Percentiles rank a stretch among this genome's conserved stretches.
These are phyloP conservation scores for roundworm (Caenorhabditis elegans) DNA, from an alignment of 1,140 invertebrate species.

Conservation along the genomic window DNA sequence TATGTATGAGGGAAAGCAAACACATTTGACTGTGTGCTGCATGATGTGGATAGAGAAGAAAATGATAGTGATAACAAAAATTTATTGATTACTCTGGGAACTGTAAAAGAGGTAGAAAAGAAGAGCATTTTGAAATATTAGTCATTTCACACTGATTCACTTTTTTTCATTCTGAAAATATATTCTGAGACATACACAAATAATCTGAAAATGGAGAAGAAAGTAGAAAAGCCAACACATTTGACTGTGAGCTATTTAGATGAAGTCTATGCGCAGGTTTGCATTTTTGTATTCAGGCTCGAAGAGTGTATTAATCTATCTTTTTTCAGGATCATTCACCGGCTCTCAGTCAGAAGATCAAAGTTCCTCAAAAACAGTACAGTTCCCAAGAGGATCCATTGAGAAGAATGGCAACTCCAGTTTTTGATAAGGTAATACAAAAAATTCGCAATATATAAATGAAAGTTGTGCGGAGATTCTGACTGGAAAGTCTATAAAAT, in stretches of 20 bases:
- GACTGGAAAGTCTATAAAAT: neutral
- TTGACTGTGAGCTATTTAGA: neutral
- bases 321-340: constrained; percentile 46
- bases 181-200: neutral
- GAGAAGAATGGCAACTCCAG: constrained; percentile 41
- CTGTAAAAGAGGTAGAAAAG: neutral
- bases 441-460: neutral
- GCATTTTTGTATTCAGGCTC: neutral
- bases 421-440: constrained; percentile 44
- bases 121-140: constrained; percentile 7
- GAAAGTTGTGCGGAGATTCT: neutral
- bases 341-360: constrained; percentile 45
- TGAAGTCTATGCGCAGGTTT: neutral
- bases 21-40: neutral
- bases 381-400: constrained; percentile 41
- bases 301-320: neutral
- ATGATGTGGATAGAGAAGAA: constrained; percentile 17
- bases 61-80: constrained; percentile 6
- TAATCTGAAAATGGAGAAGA: neutral
- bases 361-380: constrained; percentile 43
- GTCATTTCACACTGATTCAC: neutral
- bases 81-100: neutral
- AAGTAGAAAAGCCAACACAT: neutral
- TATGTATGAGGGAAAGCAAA: neutral
- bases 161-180: neutral